Base-by-base conservation (phyloP, 2,113 vertebrate genomes). In the Python bivittatus region DNA sequence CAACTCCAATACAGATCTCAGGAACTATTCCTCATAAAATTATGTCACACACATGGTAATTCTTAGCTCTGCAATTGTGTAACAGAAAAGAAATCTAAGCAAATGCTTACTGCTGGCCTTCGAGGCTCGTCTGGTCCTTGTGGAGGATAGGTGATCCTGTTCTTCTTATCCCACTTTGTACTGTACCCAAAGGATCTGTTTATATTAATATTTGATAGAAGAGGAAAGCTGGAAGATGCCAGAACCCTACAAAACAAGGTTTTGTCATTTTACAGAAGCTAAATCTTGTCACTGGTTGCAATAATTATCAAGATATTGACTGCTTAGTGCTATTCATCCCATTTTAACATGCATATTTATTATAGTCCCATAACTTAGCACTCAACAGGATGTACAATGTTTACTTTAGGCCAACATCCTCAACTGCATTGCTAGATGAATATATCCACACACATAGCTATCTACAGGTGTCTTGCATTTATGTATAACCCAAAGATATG, bases 91-190 rank as follows among this genome's bases (percentile, higher is more conserved):
- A 84, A 38, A 7, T 54, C 0, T 2, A 89, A 38, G 20, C 0
- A 25, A 17, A 12, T 54, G 48, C 99, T 98, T 96, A 99, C 99
- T 1, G 99, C 99, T 48, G 99, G 98, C 96, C 99, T 98, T 91
- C 97, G 98, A 54, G 98, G 97, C 33, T 99, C 99, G 17, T 97
- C 98, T 0, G 98, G 98, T 52, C 97, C 95, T 93, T 99, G 99
- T 0, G 99, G 99, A 1, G 98, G 98, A 91, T 98, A 99, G 57
- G 99, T 92, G 11, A 96, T 93, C 53, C 90, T 93, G 96, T 99
- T 99, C 89, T 97, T 99, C 94, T 94, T 98, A 95, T 99, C 99
- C 99, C 99, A 99, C 56, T 53, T 96, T 72, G 95, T 96, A 54
- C 52, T 88, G 0, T 94, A 60, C 22, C 98, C 95, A 54, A 98